Conservation (phyloP, 2,888 invertebrate species). For the Lypha dubia region DNA sequence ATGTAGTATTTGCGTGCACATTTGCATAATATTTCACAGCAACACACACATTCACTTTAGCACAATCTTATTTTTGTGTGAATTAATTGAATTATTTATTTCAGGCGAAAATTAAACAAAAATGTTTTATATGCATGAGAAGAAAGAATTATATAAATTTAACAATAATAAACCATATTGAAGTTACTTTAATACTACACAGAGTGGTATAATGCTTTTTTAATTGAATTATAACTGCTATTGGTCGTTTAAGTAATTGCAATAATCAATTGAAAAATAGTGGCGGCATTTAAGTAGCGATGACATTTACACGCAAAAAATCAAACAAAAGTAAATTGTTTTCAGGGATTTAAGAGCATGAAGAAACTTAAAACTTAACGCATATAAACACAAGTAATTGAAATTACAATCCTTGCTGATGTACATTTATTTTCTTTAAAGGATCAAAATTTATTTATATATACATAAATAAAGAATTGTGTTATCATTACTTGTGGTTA, state of each 20-base stretch:
- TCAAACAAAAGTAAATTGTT: neutral
- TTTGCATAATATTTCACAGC: neutral
- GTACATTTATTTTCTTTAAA: neutral
- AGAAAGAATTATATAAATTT: neutral
- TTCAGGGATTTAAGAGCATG: neutral
- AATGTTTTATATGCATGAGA: neutral
- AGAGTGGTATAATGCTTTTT: constrained; percentile 1
- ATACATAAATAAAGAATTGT: neutral
- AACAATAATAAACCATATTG: constrained; percentile 19
- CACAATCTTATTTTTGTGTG: constrained; percentile 56
- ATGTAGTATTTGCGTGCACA: neutral
- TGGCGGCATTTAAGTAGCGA: constrained; percentile 13
- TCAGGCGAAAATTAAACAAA: constrained; percentile 18
- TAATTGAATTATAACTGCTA: constrained; percentile 36
- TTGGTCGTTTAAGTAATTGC: constrained; percentile 33
- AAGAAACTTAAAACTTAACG: neutral
- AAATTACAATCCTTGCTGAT: neutral
- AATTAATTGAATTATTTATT: constrained; percentile 61
- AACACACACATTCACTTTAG: neutral
- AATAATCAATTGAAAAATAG: constrained; percentile 24
- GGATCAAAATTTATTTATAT: neutral
- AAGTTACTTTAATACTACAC: constrained; percentile 9
- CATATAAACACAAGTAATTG: neutral
- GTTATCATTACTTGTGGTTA: neutral
- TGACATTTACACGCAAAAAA: neutral